Conservation (phyloP, 2,113 vertebrate species). For the Eurypyga helias region DNA sequence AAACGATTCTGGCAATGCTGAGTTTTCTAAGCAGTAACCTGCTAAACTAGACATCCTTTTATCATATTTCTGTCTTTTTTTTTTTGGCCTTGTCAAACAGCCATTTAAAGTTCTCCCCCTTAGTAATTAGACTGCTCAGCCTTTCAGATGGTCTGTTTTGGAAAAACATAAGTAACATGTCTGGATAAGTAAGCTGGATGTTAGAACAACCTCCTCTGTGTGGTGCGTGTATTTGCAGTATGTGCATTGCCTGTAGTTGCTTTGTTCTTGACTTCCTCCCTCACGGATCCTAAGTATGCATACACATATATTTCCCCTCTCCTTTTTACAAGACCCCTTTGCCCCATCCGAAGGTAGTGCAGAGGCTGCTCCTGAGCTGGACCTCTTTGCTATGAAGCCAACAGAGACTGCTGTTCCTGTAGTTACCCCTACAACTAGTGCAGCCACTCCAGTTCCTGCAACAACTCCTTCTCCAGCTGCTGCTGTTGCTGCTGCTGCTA, state of each 20-base stretch:
- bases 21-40: constrained; percentile 7
- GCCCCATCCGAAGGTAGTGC: constrained; percentile 95
- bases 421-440: constrained; percentile 87
- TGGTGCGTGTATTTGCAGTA: constrained; percentile 26
- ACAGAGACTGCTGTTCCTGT: constrained; percentile 85
- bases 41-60: neutral
- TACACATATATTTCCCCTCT: constrained; percentile 77
- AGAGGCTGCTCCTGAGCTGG: constrained; percentile 93
- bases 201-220: neutral
- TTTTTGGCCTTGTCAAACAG: neutral
- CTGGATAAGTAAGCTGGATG: neutral
- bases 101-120: neutral
- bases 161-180: constrained; percentile 17
- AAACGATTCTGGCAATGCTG: neutral
- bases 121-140: neutral
- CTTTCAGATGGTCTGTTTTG: constrained; percentile 16
- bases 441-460: constrained; percentile 82
- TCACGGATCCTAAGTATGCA: constrained; percentile 76
- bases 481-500: constrained; percentile 72
- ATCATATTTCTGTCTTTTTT: neutral
- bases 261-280: constrained; percentile 72
- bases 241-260: constrained; percentile 63
- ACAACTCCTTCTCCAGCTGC: constrained; percentile 87
- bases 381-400: constrained; percentile 99
- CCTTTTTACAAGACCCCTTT: constrained; percentile 94